Base-by-base conservation (phyloP, 2,888 invertebrate genomes). In the Troilus luridus region DNA sequence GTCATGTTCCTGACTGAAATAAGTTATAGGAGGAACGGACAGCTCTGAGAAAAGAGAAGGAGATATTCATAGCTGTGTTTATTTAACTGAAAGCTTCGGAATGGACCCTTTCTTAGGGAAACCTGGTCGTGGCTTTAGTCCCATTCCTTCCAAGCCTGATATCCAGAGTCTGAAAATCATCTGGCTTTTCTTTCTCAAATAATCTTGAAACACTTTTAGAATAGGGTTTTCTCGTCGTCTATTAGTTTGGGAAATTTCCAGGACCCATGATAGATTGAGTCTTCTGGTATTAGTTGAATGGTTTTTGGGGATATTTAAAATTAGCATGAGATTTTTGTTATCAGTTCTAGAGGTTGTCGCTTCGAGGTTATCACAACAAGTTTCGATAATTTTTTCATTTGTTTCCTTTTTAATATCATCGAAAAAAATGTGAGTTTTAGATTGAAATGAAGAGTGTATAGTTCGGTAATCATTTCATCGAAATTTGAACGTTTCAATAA, bases 71-170 rank as follows among this genome's bases (percentile, higher is more conserved):
- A 85, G 85, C 85, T 58, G 56, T 85, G 85, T 85, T 85, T 85
- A 85, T 85, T 85, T 85, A 85, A 85, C 85, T 85, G 56, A 85
- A 85, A 85, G 85, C 85, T 85, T 85, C 56, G 21, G 85, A 56
- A 56, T 58, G 56, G 85, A 56, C 54, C 56, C 54, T 85, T 85
- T 85, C 54, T 85, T 56, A 56, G 85, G 56, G 19, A 77, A 41
- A 17, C 27, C 72, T 19, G 41, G 27, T 12, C 14, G 12, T 27
- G 27, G 72, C 72, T 77, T 77, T 77, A 3, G 2, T 41, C 41
- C 19, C 72, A 41, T 1, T 41, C 8, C 17, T 24, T 19, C 1
- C 0, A 41, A 77, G 72, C 10, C 27, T 41, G 17, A 41, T 77
- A 8, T 77, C 72, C 24, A 24, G 27, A 14, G 67, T 67, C 67